Base-by-base conservation (phyloP, 2,113 vertebrate species). In the Emydocephalus ijimae region DNA sequence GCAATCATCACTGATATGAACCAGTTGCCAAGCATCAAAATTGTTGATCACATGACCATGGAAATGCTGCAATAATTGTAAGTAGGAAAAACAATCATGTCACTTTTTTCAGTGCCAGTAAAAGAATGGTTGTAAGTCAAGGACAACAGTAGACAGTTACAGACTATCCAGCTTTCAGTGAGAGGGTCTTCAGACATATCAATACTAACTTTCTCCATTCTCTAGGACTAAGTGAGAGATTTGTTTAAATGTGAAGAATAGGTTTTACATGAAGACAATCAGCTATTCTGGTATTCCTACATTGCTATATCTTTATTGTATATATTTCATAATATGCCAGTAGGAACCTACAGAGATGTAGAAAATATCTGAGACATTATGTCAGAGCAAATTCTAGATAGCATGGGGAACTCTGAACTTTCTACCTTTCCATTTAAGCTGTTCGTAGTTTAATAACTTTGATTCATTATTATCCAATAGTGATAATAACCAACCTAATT, bases 131-230 rank as follows among this genome's bases (percentile, higher is more conserved):
- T 64, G 11, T 64, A 64, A n/a, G 29, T 64, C 61, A 0, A 64
- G 61, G 26, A n/a, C 29, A n/a, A 29, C 1, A 0, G 61, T 92
- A 59, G 64, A 34, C 34, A 94, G 56, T 56, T 91, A 90, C 95
- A 91, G 64, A 39, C 93, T 94, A 90, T 92, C 52, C 93, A 85
- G 54, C 93, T 94, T 93, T 56, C 69, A 92, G 10, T 50, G 55
- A 89, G 69, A 92, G 90, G 88, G 94, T 95, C 85, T 92, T 92
- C 94, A 92, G 95, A 93, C 45, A 93, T 50, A 94, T 89, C 89
- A 95, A 91, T 59, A 95, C 2, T 91, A 93, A 91, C 54, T 61
- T 90, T 34, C 91, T 93, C 89, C 23, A 29, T 89, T 81, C 92
- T 92, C 85, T 43, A 87, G 59, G 20, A 59, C 48, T 90, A 52